phyloP scores from a whole-genome alignment of 2,888 invertebrate genomes.

The Troides aeacus region DNA sequence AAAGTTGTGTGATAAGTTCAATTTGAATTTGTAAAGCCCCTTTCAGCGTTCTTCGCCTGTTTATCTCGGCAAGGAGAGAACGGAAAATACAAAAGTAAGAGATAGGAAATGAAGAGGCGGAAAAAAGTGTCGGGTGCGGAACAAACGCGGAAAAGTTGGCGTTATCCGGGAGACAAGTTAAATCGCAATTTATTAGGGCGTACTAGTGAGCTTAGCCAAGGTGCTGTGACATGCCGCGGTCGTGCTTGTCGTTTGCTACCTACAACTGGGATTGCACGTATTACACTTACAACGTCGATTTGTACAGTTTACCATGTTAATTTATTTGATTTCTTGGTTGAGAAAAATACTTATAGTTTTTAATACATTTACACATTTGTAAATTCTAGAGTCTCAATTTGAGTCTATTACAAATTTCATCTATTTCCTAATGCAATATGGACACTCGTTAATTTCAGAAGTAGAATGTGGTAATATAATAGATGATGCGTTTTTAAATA shows the following conservation, averaged over 20 bases:
- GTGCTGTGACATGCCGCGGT: constrained; percentile 36
- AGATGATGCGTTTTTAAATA: not conserved
- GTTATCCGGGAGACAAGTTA: constrained; percentile 80
- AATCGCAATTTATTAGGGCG: constrained; percentile 80
- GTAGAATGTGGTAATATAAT: not conserved
- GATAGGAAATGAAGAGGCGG: constrained; percentile 81
- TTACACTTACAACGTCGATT: constrained; percentile 34
- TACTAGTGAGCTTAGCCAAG: constrained; percentile 69
- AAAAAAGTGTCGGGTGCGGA: constrained; percentile 79
- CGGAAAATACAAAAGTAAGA: constrained; percentile 80
- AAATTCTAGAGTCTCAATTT: too few relatives aligned
- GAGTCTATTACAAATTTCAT: too few relatives aligned
- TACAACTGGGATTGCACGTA: constrained; percentile 2
- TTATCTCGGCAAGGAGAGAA: constrained; percentile 77
- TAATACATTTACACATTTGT: too few relatives aligned
- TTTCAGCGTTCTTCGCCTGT: constrained; percentile 80
- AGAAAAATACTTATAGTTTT: too few relatives aligned
- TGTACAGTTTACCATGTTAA: constrained; percentile 36
- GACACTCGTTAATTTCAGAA: too few relatives aligned
- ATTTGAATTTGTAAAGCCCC: constrained; percentile 81
- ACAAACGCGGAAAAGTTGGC: constrained; percentile 79
- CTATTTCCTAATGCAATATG: too few relatives aligned
- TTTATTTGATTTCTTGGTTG: too few relatives aligned
- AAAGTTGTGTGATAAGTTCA: constrained; percentile 81
- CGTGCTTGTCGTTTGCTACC: constrained; percentile 30